Base-by-base conservation (phyloP, 2,888 invertebrate species). In the Trilocha varians region DNA sequence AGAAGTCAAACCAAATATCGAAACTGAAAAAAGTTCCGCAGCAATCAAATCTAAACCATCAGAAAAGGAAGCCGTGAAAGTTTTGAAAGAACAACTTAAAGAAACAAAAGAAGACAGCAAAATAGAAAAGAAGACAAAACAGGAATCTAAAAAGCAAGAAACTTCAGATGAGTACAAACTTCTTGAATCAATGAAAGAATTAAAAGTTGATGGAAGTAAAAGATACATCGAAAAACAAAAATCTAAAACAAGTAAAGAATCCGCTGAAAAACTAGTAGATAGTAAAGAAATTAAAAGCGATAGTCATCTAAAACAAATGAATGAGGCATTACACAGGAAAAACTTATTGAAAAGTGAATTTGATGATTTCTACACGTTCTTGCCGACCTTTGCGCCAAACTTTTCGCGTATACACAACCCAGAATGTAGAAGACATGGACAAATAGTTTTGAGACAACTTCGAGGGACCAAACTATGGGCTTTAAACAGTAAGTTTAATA, bases 391-490 rank as follows among this genome's bases (percentile, higher is more conserved):
- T 70, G 88, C 91, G 49, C 89, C 91, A 46, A 90, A 91, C 77
- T 90, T 90, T 65, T 88, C 89, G 44, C 87, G 87, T 50, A 88
- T 90, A 49, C 87, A 88, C 60, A 88, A 89, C 62, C 77, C 87
- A 38, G 88, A 89, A 66, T 92, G 92, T 77, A 87, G 90, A 52
- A 88, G 90, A 62, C 91, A 91, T 52, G 88, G 91, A 43, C 89
- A 89, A 69, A 89, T 91, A 57, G 88, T 91, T 53, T 76, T 91
- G 52, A 83, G 90, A 48, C 91, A 92, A 70, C 70, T 92, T 59
- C 88, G 90, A 18, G 90, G 90, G 41, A 87, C 89, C 47, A 91
- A 91, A 71, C 62, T 91, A 52, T 92, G 92, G 92, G 91, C 91
- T 43, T 70, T 92, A 53, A 91, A 91, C 74, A 91, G 91, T 91